Percentiles rank a stretch among this genome's conserved stretches.
Conservation (phyloP, 2,888 invertebrate species). For the Volucella bombylans region DNA sequence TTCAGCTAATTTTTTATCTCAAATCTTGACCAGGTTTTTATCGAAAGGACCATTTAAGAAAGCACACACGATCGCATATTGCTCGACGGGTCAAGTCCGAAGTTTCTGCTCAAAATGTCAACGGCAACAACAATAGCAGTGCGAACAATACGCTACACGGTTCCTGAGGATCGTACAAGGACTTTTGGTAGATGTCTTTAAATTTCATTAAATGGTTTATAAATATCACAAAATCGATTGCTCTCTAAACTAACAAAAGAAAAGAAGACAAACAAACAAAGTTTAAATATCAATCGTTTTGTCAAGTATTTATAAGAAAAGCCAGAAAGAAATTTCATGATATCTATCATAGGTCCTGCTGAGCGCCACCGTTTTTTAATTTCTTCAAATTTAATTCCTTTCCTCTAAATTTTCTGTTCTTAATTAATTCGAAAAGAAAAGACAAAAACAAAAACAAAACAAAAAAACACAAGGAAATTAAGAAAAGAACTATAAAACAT, state of each 20-base stretch:
- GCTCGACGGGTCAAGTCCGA: conserved; percentile 93
- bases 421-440: conserved; percentile 65
- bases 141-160: conserved; percentile 81
- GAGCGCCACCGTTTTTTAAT: conserved; percentile 76
- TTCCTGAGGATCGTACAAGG: conserved; percentile 84
- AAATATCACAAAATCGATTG: conserved; percentile 34
- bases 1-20: not conserved
- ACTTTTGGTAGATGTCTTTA: conserved; percentile 82
- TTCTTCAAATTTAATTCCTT: conserved; percentile 11
- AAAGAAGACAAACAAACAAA: not conserved
- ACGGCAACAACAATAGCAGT: conserved; percentile 80
- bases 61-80: conserved; percentile 92
- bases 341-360: conserved; percentile 81
- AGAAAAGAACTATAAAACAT: conserved; percentile 25
- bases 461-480: conserved; percentile 17
- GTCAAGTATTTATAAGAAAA: conserved; percentile 51
- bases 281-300: conserved; percentile 53
- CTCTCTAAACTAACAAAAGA: conserved; percentile 20
- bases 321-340: conserved; percentile 77
- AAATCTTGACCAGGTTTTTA: conserved; percentile 85
- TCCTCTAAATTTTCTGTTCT: conserved; percentile 31
- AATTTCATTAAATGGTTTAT: conserved; percentile 76
- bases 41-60: conserved; percentile 92
- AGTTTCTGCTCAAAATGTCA: conserved; percentile 87
- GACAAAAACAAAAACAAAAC: conserved; percentile 29